These are phyloP conservation scores for Pyrgus malvae DNA, from an alignment of 2,888 invertebrate species.

Conservation along the genomic window DNA sequence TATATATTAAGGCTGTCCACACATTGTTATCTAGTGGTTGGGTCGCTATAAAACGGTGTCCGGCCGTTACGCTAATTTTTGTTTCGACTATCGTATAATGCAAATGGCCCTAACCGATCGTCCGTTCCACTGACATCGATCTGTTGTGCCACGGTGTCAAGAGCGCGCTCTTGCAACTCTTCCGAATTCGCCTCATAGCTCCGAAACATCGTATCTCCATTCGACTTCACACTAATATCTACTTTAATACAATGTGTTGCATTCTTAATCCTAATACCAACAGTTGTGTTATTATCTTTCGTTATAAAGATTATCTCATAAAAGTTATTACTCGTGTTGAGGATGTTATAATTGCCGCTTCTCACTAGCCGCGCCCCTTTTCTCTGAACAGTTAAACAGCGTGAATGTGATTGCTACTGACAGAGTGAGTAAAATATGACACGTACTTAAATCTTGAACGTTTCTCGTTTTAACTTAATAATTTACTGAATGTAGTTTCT, in stretches of 20 bases:
- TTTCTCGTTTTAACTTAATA: constrained; percentile 5
- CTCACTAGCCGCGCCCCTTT: constrained; percentile 24
- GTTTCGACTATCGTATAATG: constrained; percentile 26
- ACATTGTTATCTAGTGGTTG: constrained; percentile 11
- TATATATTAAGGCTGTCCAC: constrained; percentile 20
- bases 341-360: constrained; percentile 27
- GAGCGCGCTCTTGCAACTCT: constrained; percentile 25
- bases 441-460: constrained; percentile 13
- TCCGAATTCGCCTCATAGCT: constrained; percentile 4
- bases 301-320: constrained; percentile 26
- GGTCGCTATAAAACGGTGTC: constrained; percentile 22
- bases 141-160: constrained; percentile 23
- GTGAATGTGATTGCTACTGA: constrained; percentile 26
- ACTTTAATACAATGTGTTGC: not conserved
- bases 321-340: constrained; percentile 26
- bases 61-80: constrained; percentile 25
- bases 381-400: constrained; percentile 17
- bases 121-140: constrained; percentile 30
- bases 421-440: constrained; percentile 18
- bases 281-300: not conserved
- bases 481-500: constrained; percentile 2
- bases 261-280: not conserved
- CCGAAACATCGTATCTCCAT: constrained; percentile 3
- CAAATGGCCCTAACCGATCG: constrained; percentile 24
- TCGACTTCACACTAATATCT: not conserved